Conservation (phyloP, 2,113 vertebrate species). For the Pyxicephalus adspersus region DNA sequence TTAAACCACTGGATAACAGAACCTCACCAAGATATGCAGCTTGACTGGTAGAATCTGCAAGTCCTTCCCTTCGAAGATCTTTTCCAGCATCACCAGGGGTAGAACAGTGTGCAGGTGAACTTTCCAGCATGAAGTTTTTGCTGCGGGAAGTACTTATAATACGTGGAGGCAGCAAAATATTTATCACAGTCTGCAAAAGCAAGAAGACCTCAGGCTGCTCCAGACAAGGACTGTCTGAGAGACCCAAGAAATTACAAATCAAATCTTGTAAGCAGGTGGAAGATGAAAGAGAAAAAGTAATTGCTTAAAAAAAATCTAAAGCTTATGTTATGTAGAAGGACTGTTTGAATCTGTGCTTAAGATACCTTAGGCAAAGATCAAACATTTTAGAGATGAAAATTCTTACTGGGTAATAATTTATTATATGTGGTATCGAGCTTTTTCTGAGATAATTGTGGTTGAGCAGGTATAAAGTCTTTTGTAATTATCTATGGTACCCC, state of each 20-base stretch:
- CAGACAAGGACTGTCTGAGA: constrained; percentile 91
- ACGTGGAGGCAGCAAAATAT: constrained; percentile 93
- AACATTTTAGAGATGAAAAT: no score
- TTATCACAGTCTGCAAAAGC: constrained; percentile 94
- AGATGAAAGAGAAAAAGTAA: no score
- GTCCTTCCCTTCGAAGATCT: constrained; percentile 89
- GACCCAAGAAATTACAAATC: constrained; percentile 12
- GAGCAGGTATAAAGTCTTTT: no score
- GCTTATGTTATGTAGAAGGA: no score
- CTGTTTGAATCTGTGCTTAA: no score
- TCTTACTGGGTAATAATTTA: no score
- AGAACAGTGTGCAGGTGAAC: constrained; percentile 95
- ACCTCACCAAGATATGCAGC: constrained; percentile 92
- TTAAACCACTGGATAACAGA: background rate
- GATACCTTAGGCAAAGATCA: no score
- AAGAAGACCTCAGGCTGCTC: constrained; percentile 94
- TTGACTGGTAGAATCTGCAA: constrained; percentile 96
- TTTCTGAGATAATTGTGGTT: no score
- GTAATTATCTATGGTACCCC: no score
- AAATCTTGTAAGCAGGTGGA: no score
- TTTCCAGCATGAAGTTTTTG: constrained; percentile 97
- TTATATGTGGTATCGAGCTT: no score
- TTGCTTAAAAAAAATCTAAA: no score
- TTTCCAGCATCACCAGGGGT: constrained; percentile 92
- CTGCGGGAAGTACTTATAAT: constrained; percentile 97